phyloP scores from a whole-genome alignment of 2,888 invertebrate species.

The Alcis repandata region DNA sequence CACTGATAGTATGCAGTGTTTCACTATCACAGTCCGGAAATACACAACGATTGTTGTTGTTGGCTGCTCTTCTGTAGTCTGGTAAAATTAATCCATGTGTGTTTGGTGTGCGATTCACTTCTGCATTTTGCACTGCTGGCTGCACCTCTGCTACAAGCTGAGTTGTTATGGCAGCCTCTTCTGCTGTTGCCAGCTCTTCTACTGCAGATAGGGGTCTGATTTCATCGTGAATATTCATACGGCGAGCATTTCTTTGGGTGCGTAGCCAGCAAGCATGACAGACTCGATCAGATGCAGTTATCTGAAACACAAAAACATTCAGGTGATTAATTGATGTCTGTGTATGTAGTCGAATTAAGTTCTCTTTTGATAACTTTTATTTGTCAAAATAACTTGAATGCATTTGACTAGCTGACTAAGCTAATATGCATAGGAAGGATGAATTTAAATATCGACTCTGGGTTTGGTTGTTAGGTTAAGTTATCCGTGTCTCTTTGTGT shows the following conservation, averaged over 20 bases:
- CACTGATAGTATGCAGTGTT: neutral
- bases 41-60: neutral
- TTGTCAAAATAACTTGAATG: no score
- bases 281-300: constrained; percentile 25
- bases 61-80: neutral
- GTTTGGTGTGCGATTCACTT: neutral
- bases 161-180: neutral
- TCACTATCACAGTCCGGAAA: neutral
- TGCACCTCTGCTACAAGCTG: neutral
- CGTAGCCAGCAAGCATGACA: constrained; percentile 33
- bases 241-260: constrained; percentile 21
- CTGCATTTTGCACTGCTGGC: neutral
- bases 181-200: neutral
- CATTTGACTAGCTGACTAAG: no score
- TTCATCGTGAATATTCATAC: neutral
- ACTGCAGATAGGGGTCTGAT: neutral
- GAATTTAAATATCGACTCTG: no score
- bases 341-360: neutral
- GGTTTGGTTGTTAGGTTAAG: no score
- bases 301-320: constrained; percentile 10
- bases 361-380: no score
- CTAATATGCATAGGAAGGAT: no score
- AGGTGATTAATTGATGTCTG: no score
- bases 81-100: neutral
- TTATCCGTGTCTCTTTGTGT: no score